Evolutionary conservation across 30 jellyfish, hydroid and myxozoan genomes (phyloP), one percentile per base, ranked within the genome.

Genomic region (Chrysaora quinquecirrha): DNA sequence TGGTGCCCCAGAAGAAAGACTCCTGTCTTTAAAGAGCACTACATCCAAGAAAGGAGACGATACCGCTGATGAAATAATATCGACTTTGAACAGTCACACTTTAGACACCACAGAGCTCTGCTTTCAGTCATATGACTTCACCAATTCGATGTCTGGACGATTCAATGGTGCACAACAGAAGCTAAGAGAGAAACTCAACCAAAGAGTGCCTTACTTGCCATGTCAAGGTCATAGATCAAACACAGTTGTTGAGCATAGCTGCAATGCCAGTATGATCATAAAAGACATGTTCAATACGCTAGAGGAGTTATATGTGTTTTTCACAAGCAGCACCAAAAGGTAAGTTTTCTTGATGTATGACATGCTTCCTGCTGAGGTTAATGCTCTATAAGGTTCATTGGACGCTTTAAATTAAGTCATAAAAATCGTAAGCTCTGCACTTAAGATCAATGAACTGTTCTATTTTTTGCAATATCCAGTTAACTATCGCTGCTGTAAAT

Each of bases 151-250:
- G n/a, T n/a, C n/a, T n/a, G n/a, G n/a, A n/a, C n/a, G n/a, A n/a
- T n/a, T n/a, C n/a, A n/a, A 79, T 79, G 90, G 63, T 73, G 6
- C 85, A 73, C 90, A 79, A 46, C 58, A 35, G 62, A 79, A 63
- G 73, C 73, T 76, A n/a, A 33, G 54, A 30, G 88, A 76, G 43
- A 22, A 61, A 58, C 76, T 74, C 78, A 50, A 74, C 54, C 54
- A 50, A 10, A n/a, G 46, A 33, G 31, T 50, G 10, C 72, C 85
- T 25, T 68, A 68, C 71, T 34, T 82, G 73, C 83, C 82, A 22
- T n/a, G n/a, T n/a, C n/a, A n/a, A n/a, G n/a, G n/a, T n/a, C n/a
- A n/a, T n/a, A n/a, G n/a, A n/a, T n/a, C n/a, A n/a, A n/a, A n/a
- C n/a, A n/a, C n/a, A n/a, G n/a, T n/a, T n/a, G n/a, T n/a, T n/a